Evolutionary conservation across 2,113 vertebrate species (phyloP), one percentile per base, ranked within the genome.

Genomic region (Tor tambroides): DNA sequence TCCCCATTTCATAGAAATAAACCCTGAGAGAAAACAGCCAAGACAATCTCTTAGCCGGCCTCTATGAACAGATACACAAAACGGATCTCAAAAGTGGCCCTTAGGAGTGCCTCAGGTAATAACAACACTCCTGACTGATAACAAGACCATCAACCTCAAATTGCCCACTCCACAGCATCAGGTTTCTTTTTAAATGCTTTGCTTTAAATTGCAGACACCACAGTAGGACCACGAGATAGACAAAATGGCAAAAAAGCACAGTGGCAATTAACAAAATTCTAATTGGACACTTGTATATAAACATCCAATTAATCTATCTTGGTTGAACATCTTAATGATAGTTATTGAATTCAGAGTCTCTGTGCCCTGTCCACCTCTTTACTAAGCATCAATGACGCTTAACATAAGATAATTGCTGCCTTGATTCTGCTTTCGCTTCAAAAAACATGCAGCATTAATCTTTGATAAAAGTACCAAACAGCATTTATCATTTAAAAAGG

Each of bases 261-360:
- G n/a, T 15, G 46, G 46, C 41, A 71, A 72, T 72, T 49, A 54
- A 72, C 3, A 19, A 54, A 23, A 54, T 46, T 8, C n/a, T 81
- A 81, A 63, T 82, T 67, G 21, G 80, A 63, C 54, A 81, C 56
- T 65, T 81, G 59, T 81, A 46, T 65, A 81, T 81, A 67, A 81
- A 81, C 38, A 65, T 81, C 61, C 80, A 82, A 67, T 67, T 82
- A 46, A 30, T 26, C 78, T 43, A 80, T 80, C 32, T 63, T 30
- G 17, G n/a, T 67, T 82, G 59, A 67, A 67, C 35, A 82, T 82
- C 80, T 82, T 82, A 82, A 82, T 82, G 80, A 67, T 82, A 82
- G 80, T 82, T 82, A 46, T 82, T 67, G 41, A 49, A 21, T 41
- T 82, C 10, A 11, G 41, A 5, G n/a, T 28, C 23, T 0, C 9